Evolutionary conservation across 2,113 vertebrate species (phyloP), one percentile per base, ranked within the genome.

Genomic region (Aspiorhynchus laticeps): DNA sequence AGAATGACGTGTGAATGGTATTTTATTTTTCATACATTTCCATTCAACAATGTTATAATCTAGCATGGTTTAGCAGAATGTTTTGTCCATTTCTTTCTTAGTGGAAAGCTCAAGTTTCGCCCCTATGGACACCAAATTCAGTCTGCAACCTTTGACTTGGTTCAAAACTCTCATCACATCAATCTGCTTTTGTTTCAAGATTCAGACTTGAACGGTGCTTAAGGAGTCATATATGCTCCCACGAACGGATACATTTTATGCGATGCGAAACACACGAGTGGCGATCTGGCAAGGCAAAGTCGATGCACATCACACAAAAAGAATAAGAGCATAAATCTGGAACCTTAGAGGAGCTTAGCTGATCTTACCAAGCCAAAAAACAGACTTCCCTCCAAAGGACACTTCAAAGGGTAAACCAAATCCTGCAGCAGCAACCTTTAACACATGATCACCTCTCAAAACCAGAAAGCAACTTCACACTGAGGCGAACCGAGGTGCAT

Each of bases 401-500:
- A 95, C 92, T 93, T 94, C 93, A 94, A 94, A 95, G 81, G 69
- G 43, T 71, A 36, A 21, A 19, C 38, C 6, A 87, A 85, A 89
- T 85, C 85, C 69, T 76, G 53, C 85, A 74, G 81, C 53, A 74
- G 65, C 48, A 65, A 63, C 43, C 82, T 71, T 21, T 65, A 76
- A 80, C 80, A 74, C 85, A 63, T 51, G 67, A 33, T 53, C 84
- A n/a, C 46, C 59, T 36, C 79, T 67, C 78, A 80, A 26, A 82
- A 59, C 31, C 61, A 65, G 76, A 83, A 59, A 67, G n/a, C 12
- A 26, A 12, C 51, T 67, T 36, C 48, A 28, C 26, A 43, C 15
- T 56, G 46, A 71, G 59, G 43, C 7, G 7, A n/a, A 67, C 75
- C 75, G 36, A 8, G 38, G 76, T 14, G 31, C 43, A 59, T 26